Percentiles rank a stretch among this genome's conserved stretches.
phyloP scores from a whole-genome alignment of 30 jellyfish, hydroid and myxozoan species.

The Cassiopea andromeda region DNA sequence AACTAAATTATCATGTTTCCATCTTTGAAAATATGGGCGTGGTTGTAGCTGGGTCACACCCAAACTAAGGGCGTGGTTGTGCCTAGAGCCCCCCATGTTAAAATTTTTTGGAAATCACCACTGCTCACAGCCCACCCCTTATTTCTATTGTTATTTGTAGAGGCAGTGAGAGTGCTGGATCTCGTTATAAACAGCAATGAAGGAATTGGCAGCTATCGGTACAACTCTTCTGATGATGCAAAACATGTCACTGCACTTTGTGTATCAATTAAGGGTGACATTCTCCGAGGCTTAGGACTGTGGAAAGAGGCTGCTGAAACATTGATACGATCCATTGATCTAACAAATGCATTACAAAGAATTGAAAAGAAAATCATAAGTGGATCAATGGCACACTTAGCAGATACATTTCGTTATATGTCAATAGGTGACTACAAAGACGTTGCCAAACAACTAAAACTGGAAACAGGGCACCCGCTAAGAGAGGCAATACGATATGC shows the following conservation, averaged over 20 bases:
- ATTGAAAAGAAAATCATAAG: constrained; percentile 36
- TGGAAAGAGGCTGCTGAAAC: constrained; percentile 65
- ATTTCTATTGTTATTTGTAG: neutral
- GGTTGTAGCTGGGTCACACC: no score
- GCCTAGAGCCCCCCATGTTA: no score
- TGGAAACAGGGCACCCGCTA: constrained; percentile 43
- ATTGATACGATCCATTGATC: constrained; percentile 32
- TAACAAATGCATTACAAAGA: constrained; percentile 25
- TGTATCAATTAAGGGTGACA: constrained; percentile 59
- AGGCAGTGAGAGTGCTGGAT: constrained; percentile 20
- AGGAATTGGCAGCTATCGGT: constrained; percentile 33
- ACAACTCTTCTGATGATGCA: constrained; percentile 11
- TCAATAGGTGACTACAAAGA: constrained; percentile 40
- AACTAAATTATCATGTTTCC: no score
- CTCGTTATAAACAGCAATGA: constrained; percentile 25
- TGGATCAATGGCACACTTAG: constrained; percentile 60
- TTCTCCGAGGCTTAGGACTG: constrained; percentile 52
- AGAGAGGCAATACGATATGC: constrained; percentile 67
- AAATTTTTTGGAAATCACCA: no score
- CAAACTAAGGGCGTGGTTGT: no score
- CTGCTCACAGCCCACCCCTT: neutral
- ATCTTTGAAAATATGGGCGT: no score
- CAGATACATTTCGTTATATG: constrained; percentile 67
- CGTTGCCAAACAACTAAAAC: constrained; percentile 19
- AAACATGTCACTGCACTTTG: constrained; percentile 31